Percentiles rank a stretch among this genome's conserved stretches.
Evolutionary conservation across 2,113 vertebrate species (phyloP).

Genomic region (Fukomys damarensis): DNA sequence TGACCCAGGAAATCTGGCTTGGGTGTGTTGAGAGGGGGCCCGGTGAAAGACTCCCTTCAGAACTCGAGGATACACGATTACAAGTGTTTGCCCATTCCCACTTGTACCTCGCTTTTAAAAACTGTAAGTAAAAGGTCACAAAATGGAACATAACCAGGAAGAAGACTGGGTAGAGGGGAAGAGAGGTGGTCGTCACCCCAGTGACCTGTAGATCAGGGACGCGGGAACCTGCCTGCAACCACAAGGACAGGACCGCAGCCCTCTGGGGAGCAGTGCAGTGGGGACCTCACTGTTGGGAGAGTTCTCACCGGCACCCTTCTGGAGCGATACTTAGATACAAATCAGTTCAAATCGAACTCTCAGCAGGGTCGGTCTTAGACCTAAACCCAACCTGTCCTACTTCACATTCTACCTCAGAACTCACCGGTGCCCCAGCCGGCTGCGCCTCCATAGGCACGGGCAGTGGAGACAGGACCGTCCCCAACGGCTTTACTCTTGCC

Average conservation of each 20-base stretch:
- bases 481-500: background rate
- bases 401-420: background rate
- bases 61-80: background rate
- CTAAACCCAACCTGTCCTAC: background rate
- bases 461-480: background rate
- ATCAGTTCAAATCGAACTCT: background rate
- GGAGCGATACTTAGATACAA: background rate
- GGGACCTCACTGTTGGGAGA: background rate
- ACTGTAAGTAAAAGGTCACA: background rate
- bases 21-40: background rate
- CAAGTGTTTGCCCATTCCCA: background rate
- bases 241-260: background rate
- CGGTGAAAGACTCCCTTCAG: background rate
- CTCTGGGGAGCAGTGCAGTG: background rate
- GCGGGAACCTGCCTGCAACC: background rate
- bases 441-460: background rate
- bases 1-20: background rate
- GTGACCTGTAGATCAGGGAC: fast-evolving
- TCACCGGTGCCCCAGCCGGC: background rate
- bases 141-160: background rate
- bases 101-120: background rate
- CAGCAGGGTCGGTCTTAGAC: background rate
- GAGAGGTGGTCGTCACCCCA: background rate
- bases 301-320: background rate
- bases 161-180: background rate